Percentiles rank a stretch among this genome's conserved stretches.
These are phyloP conservation scores for Morelia viridis DNA, from an alignment of 2,797 vertebrate genomes.

Conservation along the genomic window DNA sequence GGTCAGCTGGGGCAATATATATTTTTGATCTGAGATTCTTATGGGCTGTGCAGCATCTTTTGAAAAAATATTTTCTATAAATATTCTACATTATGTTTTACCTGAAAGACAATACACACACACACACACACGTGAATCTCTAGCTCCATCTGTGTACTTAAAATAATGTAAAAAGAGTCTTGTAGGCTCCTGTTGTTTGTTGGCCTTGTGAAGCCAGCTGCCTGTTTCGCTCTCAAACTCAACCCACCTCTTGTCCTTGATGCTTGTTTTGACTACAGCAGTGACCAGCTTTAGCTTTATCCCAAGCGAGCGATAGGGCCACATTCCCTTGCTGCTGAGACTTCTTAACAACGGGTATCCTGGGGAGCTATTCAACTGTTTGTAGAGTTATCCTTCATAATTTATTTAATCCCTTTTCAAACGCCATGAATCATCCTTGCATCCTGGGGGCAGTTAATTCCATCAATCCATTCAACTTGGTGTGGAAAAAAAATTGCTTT, in stretches of 20 bases:
- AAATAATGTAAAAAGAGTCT: neutral
- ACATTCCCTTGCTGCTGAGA: neutral
- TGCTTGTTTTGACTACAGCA: neutral
- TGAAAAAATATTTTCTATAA: neutral
- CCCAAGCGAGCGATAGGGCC: neutral
- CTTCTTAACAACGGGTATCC: neutral
- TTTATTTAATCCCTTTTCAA: neutral
- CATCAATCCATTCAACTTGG: neutral
- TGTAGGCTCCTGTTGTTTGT: neutral
- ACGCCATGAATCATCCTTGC: neutral
- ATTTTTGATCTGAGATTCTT: neutral
- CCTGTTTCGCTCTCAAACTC: neutral
- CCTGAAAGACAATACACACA: neutral
- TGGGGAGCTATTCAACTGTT: neutral
- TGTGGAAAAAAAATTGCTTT: neutral
- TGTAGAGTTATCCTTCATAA: neutral
- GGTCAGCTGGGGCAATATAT: neutral
- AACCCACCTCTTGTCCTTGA: neutral
- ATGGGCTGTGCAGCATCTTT: neutral
- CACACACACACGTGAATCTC: neutral
- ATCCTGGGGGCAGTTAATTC: neutral
- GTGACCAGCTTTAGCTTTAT: neutral
- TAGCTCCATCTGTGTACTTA: neutral
- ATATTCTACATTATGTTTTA: neutral
- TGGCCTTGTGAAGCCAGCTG: neutral